Percentiles rank a stretch among this genome's conserved stretches.
Evolutionary conservation across 1,140 invertebrate species (phyloP).

Genomic region (Ylistrum balloti): DNA sequence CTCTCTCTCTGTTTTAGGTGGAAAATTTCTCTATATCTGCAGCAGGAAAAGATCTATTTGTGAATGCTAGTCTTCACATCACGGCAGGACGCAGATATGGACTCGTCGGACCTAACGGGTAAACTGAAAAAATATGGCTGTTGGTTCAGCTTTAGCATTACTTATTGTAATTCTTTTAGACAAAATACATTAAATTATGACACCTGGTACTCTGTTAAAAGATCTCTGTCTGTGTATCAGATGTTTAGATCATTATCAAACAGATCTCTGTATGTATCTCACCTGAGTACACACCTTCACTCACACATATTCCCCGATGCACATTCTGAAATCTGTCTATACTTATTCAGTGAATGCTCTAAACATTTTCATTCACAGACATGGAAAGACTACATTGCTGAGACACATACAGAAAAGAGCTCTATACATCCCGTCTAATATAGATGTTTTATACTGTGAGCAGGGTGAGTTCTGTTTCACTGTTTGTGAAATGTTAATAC

Average conservation of each 20-base stretch:
- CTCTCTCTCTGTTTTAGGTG: constrained; percentile 81
- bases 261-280: too few relatives aligned
- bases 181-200: not conserved
- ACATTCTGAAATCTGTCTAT: too few relatives aligned
- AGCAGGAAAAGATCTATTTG: constrained; percentile 98
- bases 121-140: constrained; percentile 69
- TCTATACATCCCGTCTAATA: constrained; percentile 96
- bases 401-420: constrained; percentile 94
- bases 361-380: constrained; percentile 85
- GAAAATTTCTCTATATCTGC: constrained; percentile 99
- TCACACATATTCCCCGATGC: too few relatives aligned
- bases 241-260: too few relatives aligned
- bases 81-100: constrained; percentile 97
- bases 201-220: not conserved
- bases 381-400: constrained; percentile 99
- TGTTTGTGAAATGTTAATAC: too few relatives aligned
- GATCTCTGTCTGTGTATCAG: not conserved
- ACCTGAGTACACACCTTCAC: too few relatives aligned
- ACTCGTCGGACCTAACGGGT: constrained; percentile 99
- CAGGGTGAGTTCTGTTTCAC: constrained; percentile 85
- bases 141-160: not conserved
- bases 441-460: constrained; percentile 99
- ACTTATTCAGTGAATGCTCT: too few relatives aligned
- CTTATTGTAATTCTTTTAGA: not conserved
- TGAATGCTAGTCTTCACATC: constrained; percentile 97